These are phyloP conservation scores for Prunella himalayana DNA, from an alignment of 2,113 vertebrate genomes.

Conservation along the genomic window DNA sequence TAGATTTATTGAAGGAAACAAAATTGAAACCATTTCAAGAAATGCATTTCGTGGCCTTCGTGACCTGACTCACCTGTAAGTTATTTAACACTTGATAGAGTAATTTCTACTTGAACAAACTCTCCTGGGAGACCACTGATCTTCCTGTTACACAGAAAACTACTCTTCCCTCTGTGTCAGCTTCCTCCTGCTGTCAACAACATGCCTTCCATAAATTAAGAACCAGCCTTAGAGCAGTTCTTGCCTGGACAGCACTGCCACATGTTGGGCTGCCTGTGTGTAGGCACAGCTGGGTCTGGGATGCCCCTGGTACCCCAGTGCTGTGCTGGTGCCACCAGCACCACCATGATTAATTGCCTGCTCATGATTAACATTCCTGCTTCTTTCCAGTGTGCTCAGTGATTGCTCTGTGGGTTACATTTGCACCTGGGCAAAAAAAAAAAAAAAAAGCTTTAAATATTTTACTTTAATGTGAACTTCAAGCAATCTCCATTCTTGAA, in stretches of 20 bases:
- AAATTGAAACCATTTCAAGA: conserved; percentile 89
- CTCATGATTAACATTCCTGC: not conserved
- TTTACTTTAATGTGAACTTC: not conserved
- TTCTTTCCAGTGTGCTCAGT: not conserved
- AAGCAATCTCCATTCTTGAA: not conserved
- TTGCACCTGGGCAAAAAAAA: not conserved
- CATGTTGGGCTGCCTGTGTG: not conserved
- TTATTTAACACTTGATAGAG: not conserved
- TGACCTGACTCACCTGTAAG: conserved; percentile 95
- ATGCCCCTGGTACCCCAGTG: not conserved
- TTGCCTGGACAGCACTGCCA: not conserved
- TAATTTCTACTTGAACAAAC: not conserved
- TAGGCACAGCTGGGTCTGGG: not conserved
- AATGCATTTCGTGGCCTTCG: conserved; percentile 92
- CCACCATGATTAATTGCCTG: accelerated
- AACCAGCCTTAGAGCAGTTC: not conserved
- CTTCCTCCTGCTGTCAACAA: not conserved
- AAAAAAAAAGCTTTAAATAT: not conserved
- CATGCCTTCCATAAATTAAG: not conserved
- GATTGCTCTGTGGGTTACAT: not conserved
- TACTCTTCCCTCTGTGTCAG: not conserved
- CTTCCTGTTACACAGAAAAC: not conserved
- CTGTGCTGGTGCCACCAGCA: not conserved
- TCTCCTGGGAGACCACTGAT: not conserved
- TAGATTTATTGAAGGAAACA: conserved; percentile 97